phyloP scores from a whole-genome alignment of 2,888 invertebrate species.

The Coleophora flavipennella region DNA sequence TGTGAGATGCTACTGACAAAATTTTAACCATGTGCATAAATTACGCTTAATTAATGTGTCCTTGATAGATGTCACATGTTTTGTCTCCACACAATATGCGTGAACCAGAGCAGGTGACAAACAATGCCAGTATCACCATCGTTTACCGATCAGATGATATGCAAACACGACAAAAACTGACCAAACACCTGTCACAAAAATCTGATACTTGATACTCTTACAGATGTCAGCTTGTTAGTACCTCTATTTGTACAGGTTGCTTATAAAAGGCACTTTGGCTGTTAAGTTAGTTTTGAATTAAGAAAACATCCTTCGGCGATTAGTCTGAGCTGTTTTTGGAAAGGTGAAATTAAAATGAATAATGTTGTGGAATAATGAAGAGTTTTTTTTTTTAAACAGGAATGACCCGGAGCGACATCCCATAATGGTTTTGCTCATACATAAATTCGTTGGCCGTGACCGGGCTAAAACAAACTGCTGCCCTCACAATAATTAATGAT shows the following conservation, averaged over 20 bases:
- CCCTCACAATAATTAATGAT: slow-evolving; percentile 60
- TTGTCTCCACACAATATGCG: slow-evolving; percentile 23
- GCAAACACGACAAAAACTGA: slow-evolving; percentile 33
- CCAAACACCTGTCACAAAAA: slow-evolving; percentile 46
- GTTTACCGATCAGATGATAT: slow-evolving; percentile 48
- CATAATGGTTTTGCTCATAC: slow-evolving; percentile 60
- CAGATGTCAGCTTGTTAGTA: slow-evolving; percentile 30
- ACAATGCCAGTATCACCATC: slow-evolving; percentile 31
- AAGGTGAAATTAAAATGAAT: too few relatives aligned
- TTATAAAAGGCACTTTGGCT: slow-evolving; percentile 5
- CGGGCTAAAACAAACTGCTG: slow-evolving; percentile 63
- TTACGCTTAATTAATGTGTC: not conserved
- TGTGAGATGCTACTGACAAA: too few relatives aligned
- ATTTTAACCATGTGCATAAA: too few relatives aligned
- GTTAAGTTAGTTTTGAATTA: not conserved
- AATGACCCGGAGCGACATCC: slow-evolving; percentile 55
- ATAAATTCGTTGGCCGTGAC: slow-evolving; percentile 62
- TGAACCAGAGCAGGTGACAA: slow-evolving; percentile 36
- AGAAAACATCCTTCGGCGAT: too few relatives aligned
- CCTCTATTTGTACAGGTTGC: slow-evolving; percentile 23
- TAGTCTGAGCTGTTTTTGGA: not conserved
- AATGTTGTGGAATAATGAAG: not conserved
- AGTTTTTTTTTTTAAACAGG: slow-evolving; percentile 20
- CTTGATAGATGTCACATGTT: slow-evolving; percentile 19
- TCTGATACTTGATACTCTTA: slow-evolving; percentile 31